A percentile compares a stretch with the other conserved stretches of the same genome.
These are phyloP conservation scores for Microdon myrmicae DNA, from an alignment of 2,888 invertebrate species.

Conservation along the genomic window DNA sequence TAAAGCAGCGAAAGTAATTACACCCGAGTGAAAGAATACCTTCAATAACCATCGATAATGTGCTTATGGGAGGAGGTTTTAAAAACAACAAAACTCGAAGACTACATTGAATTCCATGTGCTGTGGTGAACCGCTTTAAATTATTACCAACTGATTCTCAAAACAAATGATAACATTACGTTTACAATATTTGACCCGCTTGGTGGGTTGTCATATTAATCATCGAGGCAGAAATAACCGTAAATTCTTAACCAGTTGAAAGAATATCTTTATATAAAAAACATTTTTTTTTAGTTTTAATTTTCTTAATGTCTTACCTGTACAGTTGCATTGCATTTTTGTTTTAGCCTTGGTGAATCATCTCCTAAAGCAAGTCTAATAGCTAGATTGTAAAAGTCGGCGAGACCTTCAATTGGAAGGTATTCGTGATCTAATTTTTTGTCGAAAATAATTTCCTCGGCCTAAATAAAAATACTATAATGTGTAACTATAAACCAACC, in stretches of 20 bases:
- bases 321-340: constrained; percentile 79
- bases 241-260: background rate
- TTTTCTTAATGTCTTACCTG: constrained; percentile 69
- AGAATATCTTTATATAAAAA: background rate
- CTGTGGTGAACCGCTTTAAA: too few relatives aligned
- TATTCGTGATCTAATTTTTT: constrained; percentile 92
- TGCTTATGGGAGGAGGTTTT: too few relatives aligned
- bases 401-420: constrained; percentile 87
- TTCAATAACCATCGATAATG: too few relatives aligned
- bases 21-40: too few relatives aligned
- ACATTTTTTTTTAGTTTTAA: too few relatives aligned
- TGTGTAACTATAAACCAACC: background rate
- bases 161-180: too few relatives aligned
- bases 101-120: background rate
- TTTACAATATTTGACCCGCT: too few relatives aligned
- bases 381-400: constrained; percentile 85
- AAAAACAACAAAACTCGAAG: constrained; percentile 9
- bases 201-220: background rate
- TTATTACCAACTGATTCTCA: too few relatives aligned
- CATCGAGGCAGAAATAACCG: too few relatives aligned
- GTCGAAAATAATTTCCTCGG: constrained; percentile 78
- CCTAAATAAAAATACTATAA: constrained; percentile 68
- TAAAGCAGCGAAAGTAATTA: too few relatives aligned
- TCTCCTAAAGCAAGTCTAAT: constrained; percentile 90
- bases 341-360: constrained; percentile 73